Evolutionary conservation across 1,140 invertebrate species (phyloP).

Genomic region (Batillaria attramentaria): DNA sequence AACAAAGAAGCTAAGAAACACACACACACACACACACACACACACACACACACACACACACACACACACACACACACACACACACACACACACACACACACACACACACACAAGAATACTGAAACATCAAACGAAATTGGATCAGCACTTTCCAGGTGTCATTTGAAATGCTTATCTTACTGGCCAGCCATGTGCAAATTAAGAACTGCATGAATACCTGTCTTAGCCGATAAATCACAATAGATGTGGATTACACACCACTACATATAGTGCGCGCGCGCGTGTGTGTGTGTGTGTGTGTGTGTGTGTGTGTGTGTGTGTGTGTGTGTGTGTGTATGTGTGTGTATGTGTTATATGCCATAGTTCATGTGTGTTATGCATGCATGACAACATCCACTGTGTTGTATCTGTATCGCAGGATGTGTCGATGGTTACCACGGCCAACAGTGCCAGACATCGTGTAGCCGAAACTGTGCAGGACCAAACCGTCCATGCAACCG

Average conservation of each 20-base stretch:
- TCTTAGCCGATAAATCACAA: too few species aligned
- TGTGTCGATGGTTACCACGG: too few species aligned
- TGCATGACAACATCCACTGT: too few species aligned
- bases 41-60: neutral
- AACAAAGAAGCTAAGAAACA: neutral
- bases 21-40: constrained; percentile 6
- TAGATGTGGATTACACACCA: neutral
- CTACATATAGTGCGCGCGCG: neutral
- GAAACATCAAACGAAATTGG: neutral
- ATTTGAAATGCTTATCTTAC: neutral
- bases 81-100: constrained; percentile 4
- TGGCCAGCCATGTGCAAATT: neutral
- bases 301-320: too few species aligned
- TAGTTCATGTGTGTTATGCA: too few species aligned
- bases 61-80: neutral
- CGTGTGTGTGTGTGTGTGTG: too few species aligned
- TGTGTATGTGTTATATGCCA: too few species aligned
- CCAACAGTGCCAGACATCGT: too few species aligned
- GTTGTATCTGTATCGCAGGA: too few species aligned
- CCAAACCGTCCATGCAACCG: too few species aligned
- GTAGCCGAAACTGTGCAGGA: too few species aligned
- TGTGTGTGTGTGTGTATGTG: too few species aligned
- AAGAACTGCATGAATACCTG: neutral
- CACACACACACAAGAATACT: neutral
- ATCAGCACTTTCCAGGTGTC: neutral